Conservation (phyloP, 2,888 invertebrate genomes). For the Amiota mariae region DNA sequence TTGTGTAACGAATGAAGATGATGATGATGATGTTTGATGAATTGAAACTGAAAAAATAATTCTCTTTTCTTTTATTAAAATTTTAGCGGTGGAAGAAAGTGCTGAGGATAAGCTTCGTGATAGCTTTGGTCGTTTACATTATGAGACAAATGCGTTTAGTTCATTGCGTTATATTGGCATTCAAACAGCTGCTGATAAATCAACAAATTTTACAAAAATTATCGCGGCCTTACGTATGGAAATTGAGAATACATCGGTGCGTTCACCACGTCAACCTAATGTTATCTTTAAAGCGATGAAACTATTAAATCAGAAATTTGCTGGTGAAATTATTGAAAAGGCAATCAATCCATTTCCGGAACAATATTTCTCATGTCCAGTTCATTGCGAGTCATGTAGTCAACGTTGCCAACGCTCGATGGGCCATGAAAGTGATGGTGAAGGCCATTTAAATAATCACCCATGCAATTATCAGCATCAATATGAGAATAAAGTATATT, state of each 20-base stretch:
- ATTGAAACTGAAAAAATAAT: too few relatives aligned
- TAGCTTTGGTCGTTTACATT: conserved; percentile 78
- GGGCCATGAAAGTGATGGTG: conserved; percentile 79
- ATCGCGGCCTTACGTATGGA: conserved; percentile 77
- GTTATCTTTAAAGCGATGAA: conserved; percentile 81
- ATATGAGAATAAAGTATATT: conserved; percentile 81
- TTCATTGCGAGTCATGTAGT: conserved; percentile 81
- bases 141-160: conserved; percentile 82
- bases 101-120: conserved; percentile 78
- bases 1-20: too few relatives aligned
- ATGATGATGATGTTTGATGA: too few relatives aligned
- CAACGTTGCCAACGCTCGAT: conserved; percentile 79
- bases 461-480: conserved; percentile 80
- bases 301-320: conserved; percentile 84
- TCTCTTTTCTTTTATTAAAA: background rate
- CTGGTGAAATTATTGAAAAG: conserved; percentile 78
- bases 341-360: conserved; percentile 82
- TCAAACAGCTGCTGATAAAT: conserved; percentile 73
- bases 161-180: conserved; percentile 81
- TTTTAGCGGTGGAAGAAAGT: conserved; percentile 76
- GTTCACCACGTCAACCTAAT: conserved; percentile 80
- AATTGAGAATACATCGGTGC: conserved; percentile 81
- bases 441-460: conserved; percentile 75
- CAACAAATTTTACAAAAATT: conserved; percentile 79
- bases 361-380: conserved; percentile 85